These are phyloP conservation scores for Corythornis leucogaster DNA, from an alignment of 2,797 vertebrate genomes.

Conservation along the genomic window DNA sequence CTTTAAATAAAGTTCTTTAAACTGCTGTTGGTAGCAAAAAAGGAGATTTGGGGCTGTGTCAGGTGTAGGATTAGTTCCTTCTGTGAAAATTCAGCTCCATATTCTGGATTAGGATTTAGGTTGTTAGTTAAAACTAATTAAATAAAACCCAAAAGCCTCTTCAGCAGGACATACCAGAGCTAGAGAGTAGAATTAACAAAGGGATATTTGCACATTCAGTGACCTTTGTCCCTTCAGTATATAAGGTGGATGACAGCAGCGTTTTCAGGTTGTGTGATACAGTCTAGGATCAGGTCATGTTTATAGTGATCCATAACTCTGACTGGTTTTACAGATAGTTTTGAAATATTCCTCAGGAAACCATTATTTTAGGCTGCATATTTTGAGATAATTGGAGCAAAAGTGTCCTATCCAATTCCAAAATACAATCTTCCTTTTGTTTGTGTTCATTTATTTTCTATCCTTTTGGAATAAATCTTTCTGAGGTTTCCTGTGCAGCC, in stretches of 20 bases:
- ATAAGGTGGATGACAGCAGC: not conserved
- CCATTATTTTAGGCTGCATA: not conserved
- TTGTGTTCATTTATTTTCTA: not conserved
- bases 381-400: not conserved
- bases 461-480: not conserved
- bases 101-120: conserved; percentile 26
- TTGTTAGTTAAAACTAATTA: conserved; percentile 29
- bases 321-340: not conserved
- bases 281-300: not conserved
- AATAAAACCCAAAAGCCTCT: not conserved
- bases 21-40: conserved; percentile 32
- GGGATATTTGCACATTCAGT: not conserved
- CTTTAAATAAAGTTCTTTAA: conserved; percentile 40
- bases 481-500: not conserved
- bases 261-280: not conserved
- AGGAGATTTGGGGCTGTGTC: not conserved
- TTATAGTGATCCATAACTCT: not conserved
- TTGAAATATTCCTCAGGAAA: not conserved
- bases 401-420: not conserved
- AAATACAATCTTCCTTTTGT: not conserved
- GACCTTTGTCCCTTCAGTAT: accelerated
- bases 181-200: not conserved
- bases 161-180: not conserved
- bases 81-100: not conserved
- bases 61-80: conserved; percentile 10